Percentiles rank a stretch among this genome's conserved stretches.
phyloP scores from a whole-genome alignment of 2,797 vertebrate species.

The Propithecus deckenii region DNA sequence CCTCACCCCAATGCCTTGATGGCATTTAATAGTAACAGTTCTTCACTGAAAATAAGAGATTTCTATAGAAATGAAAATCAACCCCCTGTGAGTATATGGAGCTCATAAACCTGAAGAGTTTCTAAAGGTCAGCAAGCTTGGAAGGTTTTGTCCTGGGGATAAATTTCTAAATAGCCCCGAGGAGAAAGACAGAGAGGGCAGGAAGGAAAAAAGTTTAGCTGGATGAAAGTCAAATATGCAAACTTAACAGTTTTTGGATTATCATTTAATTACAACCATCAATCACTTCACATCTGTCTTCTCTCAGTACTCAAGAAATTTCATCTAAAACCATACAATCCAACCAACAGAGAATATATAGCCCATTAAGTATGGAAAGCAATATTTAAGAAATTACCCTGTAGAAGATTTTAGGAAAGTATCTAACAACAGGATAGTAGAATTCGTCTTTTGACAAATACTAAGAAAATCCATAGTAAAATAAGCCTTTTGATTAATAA shows the following conservation, averaged over 20 bases:
- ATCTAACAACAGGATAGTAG: not conserved
- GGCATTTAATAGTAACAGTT: not conserved
- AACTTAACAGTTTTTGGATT: constrained; percentile 50
- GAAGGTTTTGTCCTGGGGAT: constrained; percentile 24
- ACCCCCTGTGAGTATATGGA: not conserved
- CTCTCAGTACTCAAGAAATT: not conserved
- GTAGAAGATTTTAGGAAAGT: not conserved
- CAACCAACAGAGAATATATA: not conserved
- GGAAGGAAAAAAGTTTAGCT: not conserved
- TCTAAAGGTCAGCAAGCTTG: constrained; percentile 36
- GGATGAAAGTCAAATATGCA: constrained; percentile 53
- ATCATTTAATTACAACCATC: constrained; percentile 60
- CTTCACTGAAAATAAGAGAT: constrained; percentile 30
- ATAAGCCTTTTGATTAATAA: not conserved
- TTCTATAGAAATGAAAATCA: constrained; percentile 44
- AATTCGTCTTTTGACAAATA: not conserved
- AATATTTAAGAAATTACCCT: not conserved
- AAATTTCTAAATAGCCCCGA: constrained; percentile 44
- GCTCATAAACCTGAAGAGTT: constrained; percentile 15
- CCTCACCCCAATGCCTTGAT: not conserved
- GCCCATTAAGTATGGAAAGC: not conserved
- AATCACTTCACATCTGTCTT: constrained; percentile 31
- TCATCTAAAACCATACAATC: not conserved
- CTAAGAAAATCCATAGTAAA: not conserved
- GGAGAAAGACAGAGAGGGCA: not conserved